Evolutionary conservation across 2,888 invertebrate genomes (phyloP), one percentile per base, ranked within the genome.

Genomic region (Notocelia uddmanniana): DNA sequence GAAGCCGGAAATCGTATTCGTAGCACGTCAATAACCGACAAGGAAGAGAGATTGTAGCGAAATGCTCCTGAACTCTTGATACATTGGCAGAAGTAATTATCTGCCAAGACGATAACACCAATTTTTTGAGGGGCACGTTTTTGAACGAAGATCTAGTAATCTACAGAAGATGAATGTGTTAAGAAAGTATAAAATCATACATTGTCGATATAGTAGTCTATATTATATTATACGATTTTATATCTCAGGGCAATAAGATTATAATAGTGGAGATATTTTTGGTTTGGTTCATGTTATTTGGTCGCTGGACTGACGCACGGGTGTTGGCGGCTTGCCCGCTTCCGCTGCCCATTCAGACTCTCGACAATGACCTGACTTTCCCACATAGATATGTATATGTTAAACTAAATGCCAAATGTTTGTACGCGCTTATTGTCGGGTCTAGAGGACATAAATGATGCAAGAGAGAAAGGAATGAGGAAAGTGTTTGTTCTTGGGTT

Each of bases 321-420:
- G 64, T 69, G 19, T 82, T 93, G 93, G 93, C 86, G n/a, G 3
- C 0, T 0, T 19, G 89, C 93, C 93, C 92, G 88, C 79, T 88
- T 89, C 91, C 91, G 90, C 79, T 83, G 85, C 81, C 84, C 92
- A 92, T 92, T 92, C 92, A 93, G 88, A 31, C 77, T 87, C 82
- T 89, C 91, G 90, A 85, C 92, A 92, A 92, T 92, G 93, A 92
- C 91, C 92, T 83, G 90, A 86, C 89, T 88, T 73, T 76, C 68
- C 57, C 73, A 75, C 73, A 76, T 73, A 76, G 58, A 69, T 73
- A 76, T 72, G 55, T 73, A 64, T 60, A 54, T 54, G 15, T 54
- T 15, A 19, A 31, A 41, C 31, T 15, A 55, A 55, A 57, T 69
- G 63, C 18, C 48, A 48, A 54, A 23, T 59, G 50, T 31, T 11